Percentiles rank a stretch among this genome's conserved stretches.
Conservation (phyloP, 2,888 invertebrate genomes). For the Panorpa germanica region DNA sequence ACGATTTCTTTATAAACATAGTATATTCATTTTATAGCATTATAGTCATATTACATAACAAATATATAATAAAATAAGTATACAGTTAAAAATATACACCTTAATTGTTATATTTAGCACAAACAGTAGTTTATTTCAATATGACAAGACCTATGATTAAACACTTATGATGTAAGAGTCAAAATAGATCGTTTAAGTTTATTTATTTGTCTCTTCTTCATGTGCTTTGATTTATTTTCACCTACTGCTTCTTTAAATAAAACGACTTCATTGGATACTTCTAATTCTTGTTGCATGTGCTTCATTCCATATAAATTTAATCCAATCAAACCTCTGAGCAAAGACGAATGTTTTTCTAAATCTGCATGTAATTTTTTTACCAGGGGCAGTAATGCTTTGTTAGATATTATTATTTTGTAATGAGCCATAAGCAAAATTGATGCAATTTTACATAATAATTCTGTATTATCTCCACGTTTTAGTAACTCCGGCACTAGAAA, state of each 20-base stretch:
- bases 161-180: too few relatives aligned
- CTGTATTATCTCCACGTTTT: conserved; percentile 44
- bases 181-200: too few relatives aligned
- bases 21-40: too few relatives aligned
- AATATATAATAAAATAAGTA: too few relatives aligned
- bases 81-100: too few relatives aligned
- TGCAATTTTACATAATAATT: conserved; percentile 57
- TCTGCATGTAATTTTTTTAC: conserved; percentile 17
- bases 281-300: conserved; percentile 54
- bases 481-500: conserved; percentile 45
- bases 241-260: conserved; percentile 59
- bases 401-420: conserved; percentile 59
- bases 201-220: too few relatives aligned
- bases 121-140: too few relatives aligned
- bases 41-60: too few relatives aligned
- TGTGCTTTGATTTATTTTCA: conserved; percentile 37
- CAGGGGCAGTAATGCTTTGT: conserved; percentile 36
- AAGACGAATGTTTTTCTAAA: conserved; percentile 17
- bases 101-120: too few relatives aligned
- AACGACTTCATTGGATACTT: conserved; percentile 52
- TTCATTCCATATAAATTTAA: conserved; percentile 69
- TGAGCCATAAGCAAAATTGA: conserved; percentile 60
- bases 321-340: conserved; percentile 58
- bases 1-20: too few relatives aligned
- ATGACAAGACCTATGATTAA: too few relatives aligned